phyloP scores from a whole-genome alignment of 2,888 invertebrate species.

The Cyrtodaria siliqua region DNA sequence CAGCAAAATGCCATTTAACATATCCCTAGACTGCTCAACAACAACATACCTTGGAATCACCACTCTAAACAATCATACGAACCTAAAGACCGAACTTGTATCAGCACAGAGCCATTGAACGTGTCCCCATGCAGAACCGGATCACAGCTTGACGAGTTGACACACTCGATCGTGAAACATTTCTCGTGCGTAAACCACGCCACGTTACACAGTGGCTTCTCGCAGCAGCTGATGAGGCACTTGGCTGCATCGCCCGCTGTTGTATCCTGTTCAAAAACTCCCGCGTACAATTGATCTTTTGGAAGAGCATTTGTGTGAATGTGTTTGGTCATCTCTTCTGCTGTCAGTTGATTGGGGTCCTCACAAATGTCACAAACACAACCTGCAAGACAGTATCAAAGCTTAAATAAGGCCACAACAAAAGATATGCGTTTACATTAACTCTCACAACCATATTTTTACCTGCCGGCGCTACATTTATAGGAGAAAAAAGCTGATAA shows the following conservation, averaged over 20 bases:
- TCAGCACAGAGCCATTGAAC: conserved; percentile 35
- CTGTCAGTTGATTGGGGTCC: background rate
- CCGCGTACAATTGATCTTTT: conserved; percentile 31
- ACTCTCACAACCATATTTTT: too few relatives aligned
- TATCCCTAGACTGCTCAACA: too few relatives aligned
- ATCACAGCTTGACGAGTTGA: conserved; percentile 19
- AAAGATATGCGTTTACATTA: too few relatives aligned
- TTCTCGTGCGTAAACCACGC: conserved; percentile 51
- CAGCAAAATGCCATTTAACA: too few relatives aligned
- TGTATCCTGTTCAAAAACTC: conserved; percentile 33
- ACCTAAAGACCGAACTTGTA: conserved; percentile 50
- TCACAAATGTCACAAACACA: conserved; percentile 26
- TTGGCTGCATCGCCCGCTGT: conserved; percentile 20
- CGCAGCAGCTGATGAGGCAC: conserved; percentile 54
- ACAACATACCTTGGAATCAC: too few relatives aligned
- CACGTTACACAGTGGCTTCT: conserved; percentile 50
- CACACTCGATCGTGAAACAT: conserved; percentile 55
- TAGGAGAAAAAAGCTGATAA: too few relatives aligned
- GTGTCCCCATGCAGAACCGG: conserved; percentile 16
- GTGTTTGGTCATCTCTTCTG: conserved; percentile 10
- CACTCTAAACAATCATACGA: too few relatives aligned
- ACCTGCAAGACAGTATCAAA: background rate
- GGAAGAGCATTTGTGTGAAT: conserved; percentile 36
- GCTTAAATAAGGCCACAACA: background rate
- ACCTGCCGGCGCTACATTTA: too few relatives aligned